phyloP scores from a whole-genome alignment of 2,797 vertebrate species.

The Gymnothorax reevesii region DNA sequence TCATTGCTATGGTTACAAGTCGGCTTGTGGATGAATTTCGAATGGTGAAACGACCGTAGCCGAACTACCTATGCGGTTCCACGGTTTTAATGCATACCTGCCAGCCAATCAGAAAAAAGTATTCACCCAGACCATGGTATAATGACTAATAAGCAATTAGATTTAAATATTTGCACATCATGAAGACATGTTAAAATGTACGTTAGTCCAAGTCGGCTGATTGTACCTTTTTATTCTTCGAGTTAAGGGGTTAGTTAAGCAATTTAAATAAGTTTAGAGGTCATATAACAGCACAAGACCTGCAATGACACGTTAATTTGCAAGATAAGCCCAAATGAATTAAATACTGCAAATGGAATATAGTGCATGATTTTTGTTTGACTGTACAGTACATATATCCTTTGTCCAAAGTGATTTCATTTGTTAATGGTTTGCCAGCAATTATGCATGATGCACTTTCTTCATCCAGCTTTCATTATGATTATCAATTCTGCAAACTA shows the following conservation, averaged over 20 bases:
- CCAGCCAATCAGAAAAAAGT: too few species aligned
- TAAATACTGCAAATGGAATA: not conserved
- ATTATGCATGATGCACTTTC: not conserved
- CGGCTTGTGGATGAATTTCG: too few species aligned
- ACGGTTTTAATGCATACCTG: too few species aligned
- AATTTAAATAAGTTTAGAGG: not conserved
- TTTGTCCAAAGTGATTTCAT: not conserved
- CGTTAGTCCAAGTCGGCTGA: not conserved
- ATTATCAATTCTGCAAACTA: not conserved
- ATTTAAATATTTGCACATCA: too few species aligned
- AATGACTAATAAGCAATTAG: too few species aligned
- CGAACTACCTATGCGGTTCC: too few species aligned
- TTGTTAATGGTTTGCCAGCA: not conserved
- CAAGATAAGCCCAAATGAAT: not conserved
- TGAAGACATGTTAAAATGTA: too few species aligned
- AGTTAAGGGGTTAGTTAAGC: not conserved
- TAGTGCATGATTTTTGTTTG: not conserved
- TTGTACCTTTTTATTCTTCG: not conserved
- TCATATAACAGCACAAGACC: not conserved
- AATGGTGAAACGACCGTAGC: too few species aligned
- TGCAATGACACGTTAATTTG: too few species aligned
- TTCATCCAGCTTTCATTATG: not conserved
- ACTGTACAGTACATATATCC: not conserved
- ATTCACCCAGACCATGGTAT: too few species aligned
- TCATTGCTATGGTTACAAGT: too few species aligned